Base-by-base conservation (phyloP, 2,888 invertebrate species). In the Aplocera efformata region DNA sequence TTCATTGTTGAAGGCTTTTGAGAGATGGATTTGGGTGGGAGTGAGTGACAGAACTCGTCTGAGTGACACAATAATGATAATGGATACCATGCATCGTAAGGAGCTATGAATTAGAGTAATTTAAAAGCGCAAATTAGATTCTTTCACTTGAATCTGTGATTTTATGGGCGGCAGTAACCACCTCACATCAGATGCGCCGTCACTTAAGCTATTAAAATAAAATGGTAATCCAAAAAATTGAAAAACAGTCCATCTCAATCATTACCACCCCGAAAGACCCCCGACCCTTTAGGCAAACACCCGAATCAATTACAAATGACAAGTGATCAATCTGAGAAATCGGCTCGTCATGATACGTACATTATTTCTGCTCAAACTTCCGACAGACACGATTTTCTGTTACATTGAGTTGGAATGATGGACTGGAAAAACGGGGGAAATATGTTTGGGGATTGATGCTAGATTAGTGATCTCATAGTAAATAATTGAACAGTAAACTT, bases 281-380 rank as follows among this genome's bases (percentile, higher is more conserved):
- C 48, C 26, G 61, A 64, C 60, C 59, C 61, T 59, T 58, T 60
- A 46, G 45, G 53, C 61, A 71, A 73, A 72, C 67, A 75, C 63
- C 67, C 65, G 56, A 77, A 77, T 77, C 76, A 72, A 73, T 77
- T 76, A 70, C 52, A 46, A 42, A 20, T 54, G 56, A 51, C 46
- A 48, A 52, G 56, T 60, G 71, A 81, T 83, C 78, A 79, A 77
- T 77, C 73, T 67, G 56, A 32, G 25, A 56, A 66, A 69, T 33
- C 53, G 67, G 55, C 58, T 45, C 48, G 75, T 80, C 80, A 80
- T 64, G 50, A 49, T 29, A 35, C 32, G 57, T 44, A 75, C 75
- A 79, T 80, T 79, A 81, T 71, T 77, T 64, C 60, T 63, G 51
- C 50, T 48, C 42, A 48, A n/a, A 56, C 60, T 74, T 74, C 69